Evolutionary conservation across 2,888 invertebrate species (phyloP).

Genomic region (Perithous albicinctus): DNA sequence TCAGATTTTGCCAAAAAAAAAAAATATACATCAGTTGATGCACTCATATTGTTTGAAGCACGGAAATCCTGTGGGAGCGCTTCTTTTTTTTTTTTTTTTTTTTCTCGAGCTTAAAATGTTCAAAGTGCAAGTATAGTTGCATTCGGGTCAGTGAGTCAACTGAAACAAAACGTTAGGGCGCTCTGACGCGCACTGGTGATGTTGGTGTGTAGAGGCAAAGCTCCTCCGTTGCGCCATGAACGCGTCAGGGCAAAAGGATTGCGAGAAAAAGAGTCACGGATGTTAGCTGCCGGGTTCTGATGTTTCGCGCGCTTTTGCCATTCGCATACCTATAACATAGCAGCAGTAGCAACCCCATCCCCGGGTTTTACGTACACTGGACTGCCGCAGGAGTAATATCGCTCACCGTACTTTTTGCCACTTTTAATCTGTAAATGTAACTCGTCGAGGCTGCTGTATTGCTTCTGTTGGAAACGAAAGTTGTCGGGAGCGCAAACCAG

Average conservation of each 20-base stretch:
- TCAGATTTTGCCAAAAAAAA: too few species aligned
- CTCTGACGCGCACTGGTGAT: conserved; percentile 1
- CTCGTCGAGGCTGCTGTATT: conserved; percentile 54
- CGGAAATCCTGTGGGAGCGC: background rate
- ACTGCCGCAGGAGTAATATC: conserved; percentile 64
- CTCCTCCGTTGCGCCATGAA: conserved; percentile 9
- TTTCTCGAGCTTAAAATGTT: background rate
- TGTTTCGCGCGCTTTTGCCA: conserved; percentile 5
- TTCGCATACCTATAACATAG: conserved; percentile 14
- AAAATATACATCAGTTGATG: background rate
- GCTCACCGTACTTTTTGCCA: conserved; percentile 75
- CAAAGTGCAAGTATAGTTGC: conserved; percentile 9
- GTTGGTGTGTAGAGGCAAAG: conserved; percentile 3
- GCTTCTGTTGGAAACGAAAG: conserved; percentile 51
- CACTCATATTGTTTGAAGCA: background rate
- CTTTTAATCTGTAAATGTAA: conserved; percentile 81
- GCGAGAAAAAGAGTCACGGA: conserved; percentile 27
- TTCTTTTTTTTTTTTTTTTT: too few species aligned
- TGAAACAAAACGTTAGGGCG: conserved; percentile 23
- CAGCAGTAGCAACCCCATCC: too few species aligned
- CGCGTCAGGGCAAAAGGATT: conserved; percentile 27
- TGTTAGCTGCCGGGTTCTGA: conserved; percentile 14
- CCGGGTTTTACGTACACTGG: conserved; percentile 46
- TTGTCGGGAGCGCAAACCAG: conserved; percentile 34
- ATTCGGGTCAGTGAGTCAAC: conserved; percentile 42